Conservation (phyloP, 1,140 invertebrate genomes). For the Galleria mellonella region DNA sequence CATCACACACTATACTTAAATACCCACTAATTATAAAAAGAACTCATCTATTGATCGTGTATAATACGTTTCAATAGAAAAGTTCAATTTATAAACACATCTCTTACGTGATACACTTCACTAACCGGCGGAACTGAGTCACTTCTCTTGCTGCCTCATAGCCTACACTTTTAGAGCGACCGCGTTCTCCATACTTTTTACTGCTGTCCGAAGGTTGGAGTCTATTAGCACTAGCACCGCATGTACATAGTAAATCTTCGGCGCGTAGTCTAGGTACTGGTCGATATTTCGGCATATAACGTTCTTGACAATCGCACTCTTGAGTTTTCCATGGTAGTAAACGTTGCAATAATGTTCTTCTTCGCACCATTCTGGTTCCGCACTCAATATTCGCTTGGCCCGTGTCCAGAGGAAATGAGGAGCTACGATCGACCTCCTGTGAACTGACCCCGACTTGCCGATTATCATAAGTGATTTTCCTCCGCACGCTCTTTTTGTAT, state of each 20-base stretch:
- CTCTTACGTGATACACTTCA: constrained; percentile 22
- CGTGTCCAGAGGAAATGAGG: constrained; percentile 41
- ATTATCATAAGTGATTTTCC: constrained; percentile 50
- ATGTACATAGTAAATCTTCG: constrained; percentile 49
- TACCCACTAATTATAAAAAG: constrained; percentile 8
- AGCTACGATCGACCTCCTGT: constrained; percentile 31
- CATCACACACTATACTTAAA: constrained; percentile 30
- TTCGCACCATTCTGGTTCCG: constrained; percentile 28
- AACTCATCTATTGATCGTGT: constrained; percentile 14
- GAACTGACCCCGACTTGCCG: constrained; percentile 22
- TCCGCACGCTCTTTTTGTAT: constrained; percentile 33
- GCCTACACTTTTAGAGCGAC: constrained; percentile 64
- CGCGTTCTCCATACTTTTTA: constrained; percentile 43
- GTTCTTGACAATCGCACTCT: constrained; percentile 51
- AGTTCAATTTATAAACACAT: constrained; percentile 4
- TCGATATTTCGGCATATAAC: constrained; percentile 27
- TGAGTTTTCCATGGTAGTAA: constrained; percentile 57
- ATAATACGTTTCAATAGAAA: constrained; percentile 5
- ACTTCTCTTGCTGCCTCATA: constrained; percentile 63
- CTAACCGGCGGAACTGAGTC: constrained; percentile 67
- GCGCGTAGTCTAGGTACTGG: constrained; percentile 21
- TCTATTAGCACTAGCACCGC: constrained; percentile 33
- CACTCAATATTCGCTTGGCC: constrained; percentile 28
- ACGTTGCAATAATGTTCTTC: constrained; percentile 51
- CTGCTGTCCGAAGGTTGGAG: constrained; percentile 24